phyloP scores from a whole-genome alignment of 1,140 invertebrate genomes.

The Drosophila tsacasi region DNA sequence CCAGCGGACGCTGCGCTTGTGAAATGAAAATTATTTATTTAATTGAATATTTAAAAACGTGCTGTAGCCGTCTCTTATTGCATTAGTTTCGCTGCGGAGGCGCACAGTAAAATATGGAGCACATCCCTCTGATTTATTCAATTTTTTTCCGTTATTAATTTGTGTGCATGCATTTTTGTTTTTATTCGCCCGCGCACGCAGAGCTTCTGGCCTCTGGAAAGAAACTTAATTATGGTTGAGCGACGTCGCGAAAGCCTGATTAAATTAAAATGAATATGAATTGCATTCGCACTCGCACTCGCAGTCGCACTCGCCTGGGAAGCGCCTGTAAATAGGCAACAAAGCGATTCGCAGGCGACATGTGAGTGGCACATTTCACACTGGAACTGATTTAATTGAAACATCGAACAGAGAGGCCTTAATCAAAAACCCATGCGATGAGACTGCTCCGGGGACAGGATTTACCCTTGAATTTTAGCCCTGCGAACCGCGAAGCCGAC shows the following conservation, averaged over 20 bases:
- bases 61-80: slow-evolving; percentile 37
- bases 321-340: slow-evolving; percentile 51
- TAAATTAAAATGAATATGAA: slow-evolving; percentile 63
- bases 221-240: slow-evolving; percentile 71
- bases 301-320: neutral
- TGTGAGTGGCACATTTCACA: slow-evolving; percentile 60
- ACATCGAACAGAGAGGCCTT: slow-evolving; percentile 27
- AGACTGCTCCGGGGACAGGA: neutral
- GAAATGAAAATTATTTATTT: slow-evolving; percentile 72
- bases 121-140: slow-evolving; percentile 43
- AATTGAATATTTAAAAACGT: slow-evolving; percentile 78
- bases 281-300: slow-evolving; percentile 9
- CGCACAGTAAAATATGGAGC: slow-evolving; percentile 26
- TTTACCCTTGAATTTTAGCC: slow-evolving; percentile 3
- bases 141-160: slow-evolving; percentile 25
- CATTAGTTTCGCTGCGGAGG: slow-evolving; percentile 37
- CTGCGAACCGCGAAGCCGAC: neutral
- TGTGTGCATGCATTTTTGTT: neutral
- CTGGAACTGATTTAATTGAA: slow-evolving; percentile 61
- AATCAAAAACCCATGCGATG: slow-evolving; percentile 24
- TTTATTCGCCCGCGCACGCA: slow-evolving; percentile 8
- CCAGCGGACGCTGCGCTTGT: slow-evolving; percentile 12
- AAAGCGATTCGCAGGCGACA: slow-evolving; percentile 20
- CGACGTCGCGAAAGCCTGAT: slow-evolving; percentile 46
- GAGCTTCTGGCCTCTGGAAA: slow-evolving; percentile 25